These are phyloP conservation scores for Borostomias antarcticus DNA, from an alignment of 2,797 vertebrate species.

Conservation along the genomic window DNA sequence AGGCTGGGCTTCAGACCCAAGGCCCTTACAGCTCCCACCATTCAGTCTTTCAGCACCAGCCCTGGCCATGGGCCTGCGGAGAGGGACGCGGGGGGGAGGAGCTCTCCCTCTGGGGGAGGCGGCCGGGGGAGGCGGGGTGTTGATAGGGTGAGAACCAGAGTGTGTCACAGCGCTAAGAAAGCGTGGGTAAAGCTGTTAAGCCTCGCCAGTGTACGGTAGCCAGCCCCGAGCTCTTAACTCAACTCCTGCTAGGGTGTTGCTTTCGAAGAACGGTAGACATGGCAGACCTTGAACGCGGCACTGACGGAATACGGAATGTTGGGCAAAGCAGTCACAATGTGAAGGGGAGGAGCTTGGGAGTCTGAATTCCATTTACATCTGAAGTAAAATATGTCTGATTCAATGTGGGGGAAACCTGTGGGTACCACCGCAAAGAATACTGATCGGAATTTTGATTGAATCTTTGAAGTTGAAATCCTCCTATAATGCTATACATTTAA, in stretches of 20 bases:
- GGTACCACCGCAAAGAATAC: neutral
- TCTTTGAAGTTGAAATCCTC: too few relatives aligned
- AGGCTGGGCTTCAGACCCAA: slow-evolving; percentile 65
- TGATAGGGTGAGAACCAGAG: slow-evolving; percentile 66
- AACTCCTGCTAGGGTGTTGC: slow-evolving; percentile 15
- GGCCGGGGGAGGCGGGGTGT: slow-evolving; percentile 54
- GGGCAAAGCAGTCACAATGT: too few relatives aligned
- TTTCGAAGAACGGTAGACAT: slow-evolving; percentile 1
- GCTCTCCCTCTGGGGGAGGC: slow-evolving; percentile 27
- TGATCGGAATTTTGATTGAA: neutral
- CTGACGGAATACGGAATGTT: slow-evolving; percentile 14
- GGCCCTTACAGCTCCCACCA: slow-evolving; percentile 60
- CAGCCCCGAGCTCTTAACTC: slow-evolving; percentile 7
- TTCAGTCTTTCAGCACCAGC: slow-evolving; percentile 79
- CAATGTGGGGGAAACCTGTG: neutral
- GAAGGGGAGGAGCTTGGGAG: too few relatives aligned
- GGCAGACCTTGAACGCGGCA: slow-evolving; percentile 10
- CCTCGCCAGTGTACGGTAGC: slow-evolving; percentile 18
- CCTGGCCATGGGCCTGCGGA: slow-evolving; percentile 58
- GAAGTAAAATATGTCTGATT: slow-evolving; percentile 1
- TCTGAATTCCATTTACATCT: too few relatives aligned
- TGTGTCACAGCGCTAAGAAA: slow-evolving; percentile 35
- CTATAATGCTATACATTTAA: too few relatives aligned
- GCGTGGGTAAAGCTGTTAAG: slow-evolving; percentile 30
- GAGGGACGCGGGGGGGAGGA: neutral